Conservation (phyloP, 2,888 invertebrate species). For the Chymomyza fuscimana region DNA sequence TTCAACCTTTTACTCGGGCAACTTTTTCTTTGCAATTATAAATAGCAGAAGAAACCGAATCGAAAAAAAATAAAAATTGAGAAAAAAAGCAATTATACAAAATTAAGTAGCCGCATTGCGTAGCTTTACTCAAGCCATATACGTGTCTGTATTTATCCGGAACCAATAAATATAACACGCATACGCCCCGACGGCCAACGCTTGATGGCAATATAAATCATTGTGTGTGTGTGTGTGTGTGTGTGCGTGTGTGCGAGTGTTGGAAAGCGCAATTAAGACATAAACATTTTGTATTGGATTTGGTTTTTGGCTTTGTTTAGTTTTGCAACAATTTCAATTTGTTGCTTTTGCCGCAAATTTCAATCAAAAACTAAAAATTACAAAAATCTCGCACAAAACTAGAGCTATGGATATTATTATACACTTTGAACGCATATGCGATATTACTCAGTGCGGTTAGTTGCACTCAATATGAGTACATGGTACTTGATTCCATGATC, state of each 20-base stretch:
- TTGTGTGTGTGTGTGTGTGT: background rate
- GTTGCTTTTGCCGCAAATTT: background rate
- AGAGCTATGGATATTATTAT: background rate
- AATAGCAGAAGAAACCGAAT: background rate
- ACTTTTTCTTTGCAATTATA: background rate
- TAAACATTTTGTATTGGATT: slow-evolving; percentile 22
- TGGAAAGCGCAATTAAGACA: slow-evolving; percentile 20
- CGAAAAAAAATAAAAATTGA: background rate
- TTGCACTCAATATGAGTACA: slow-evolving; percentile 12
- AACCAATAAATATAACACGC: slow-evolving; percentile 55
- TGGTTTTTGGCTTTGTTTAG: slow-evolving; percentile 5
- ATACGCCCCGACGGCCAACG: slow-evolving; percentile 40
- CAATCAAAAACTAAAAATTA: slow-evolving; percentile 13
- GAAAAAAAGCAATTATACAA: slow-evolving; percentile 45
- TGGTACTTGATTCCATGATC: slow-evolving; percentile 19
- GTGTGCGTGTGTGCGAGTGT: background rate
- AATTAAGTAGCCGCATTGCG: slow-evolving; percentile 50
- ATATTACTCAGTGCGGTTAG: slow-evolving; percentile 7
- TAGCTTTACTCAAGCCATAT: background rate
- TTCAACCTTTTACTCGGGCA: background rate
- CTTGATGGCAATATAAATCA: background rate
- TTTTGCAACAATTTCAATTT: background rate
- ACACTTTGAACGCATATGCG: slow-evolving; percentile 6
- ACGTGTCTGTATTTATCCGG: slow-evolving; percentile 51
- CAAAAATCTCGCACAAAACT: slow-evolving; percentile 1